A percentile compares a stretch with the other conserved stretches of the same genome.
These are phyloP conservation scores for Zoanthus sansibaricus DNA, from an alignment of 92 coral and sea anemone species.

Conservation along the genomic window DNA sequence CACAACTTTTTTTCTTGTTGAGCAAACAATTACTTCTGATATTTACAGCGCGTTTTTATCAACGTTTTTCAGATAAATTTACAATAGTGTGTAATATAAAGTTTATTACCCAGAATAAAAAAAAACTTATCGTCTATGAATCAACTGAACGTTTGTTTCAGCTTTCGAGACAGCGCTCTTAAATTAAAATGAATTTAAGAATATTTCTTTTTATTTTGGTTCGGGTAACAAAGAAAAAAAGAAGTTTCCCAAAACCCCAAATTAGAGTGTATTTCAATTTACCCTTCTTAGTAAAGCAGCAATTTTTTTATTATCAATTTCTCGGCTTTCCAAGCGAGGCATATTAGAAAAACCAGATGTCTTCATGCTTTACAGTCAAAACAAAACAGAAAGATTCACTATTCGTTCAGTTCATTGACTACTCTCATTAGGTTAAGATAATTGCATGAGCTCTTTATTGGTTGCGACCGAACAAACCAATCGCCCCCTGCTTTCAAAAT, in stretches of 20 bases:
- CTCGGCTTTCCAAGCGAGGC: not conserved
- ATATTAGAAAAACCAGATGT: not conserved
- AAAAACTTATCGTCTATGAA: not conserved
- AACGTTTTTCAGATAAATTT: not conserved
- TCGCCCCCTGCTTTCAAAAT: conserved; percentile 6
- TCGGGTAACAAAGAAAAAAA: not conserved
- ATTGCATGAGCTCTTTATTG: conserved; percentile 10
- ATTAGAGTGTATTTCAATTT: not conserved
- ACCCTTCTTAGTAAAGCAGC: not conserved
- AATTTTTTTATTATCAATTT: not conserved
- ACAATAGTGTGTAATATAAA: not conserved
- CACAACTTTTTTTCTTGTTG: not conserved
- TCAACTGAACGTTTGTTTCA: not conserved
- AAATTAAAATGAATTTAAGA: no score
- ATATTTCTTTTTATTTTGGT: not conserved
- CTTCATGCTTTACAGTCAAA: not conserved
- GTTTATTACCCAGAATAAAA: not conserved
- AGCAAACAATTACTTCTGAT: not conserved
- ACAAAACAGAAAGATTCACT: not conserved
- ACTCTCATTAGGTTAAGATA: not conserved
- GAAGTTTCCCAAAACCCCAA: not conserved
- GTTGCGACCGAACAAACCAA: not conserved
- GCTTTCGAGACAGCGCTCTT: no score
- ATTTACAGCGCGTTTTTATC: not conserved
- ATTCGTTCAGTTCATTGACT: not conserved